Base-by-base conservation (phyloP, 2,797 vertebrate species). In the Enteromius treurensis region DNA sequence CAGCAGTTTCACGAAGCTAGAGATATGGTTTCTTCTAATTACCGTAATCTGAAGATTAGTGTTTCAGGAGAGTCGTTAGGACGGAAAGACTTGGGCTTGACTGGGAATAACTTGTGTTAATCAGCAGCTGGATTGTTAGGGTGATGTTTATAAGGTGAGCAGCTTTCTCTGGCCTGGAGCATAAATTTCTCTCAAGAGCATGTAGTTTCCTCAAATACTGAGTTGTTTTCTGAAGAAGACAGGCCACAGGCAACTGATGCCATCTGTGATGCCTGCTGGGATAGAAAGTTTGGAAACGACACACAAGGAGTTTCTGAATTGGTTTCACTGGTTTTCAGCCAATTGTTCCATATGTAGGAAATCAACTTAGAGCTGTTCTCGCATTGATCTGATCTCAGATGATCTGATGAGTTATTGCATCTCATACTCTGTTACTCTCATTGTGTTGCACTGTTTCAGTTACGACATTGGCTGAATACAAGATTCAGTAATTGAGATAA, bases 11-110 rank as follows among this genome's bases (percentile, higher is more conserved):
- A 1, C 23, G 10, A 71, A 47, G 42, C 68, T 70, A 29, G 79
- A 87, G 84, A 74, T 55, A 40, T 26, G 78, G 77, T 88, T 79
- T 82, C 21, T 86, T 86, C 88, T 86, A 88, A 90, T 86, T 77
- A 79, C 67, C 37, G 75, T 84, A 85, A 78, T 85, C 73, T 58
- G 58, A 5, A 80, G 83, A 83, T 85, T 80, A 82, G 83, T 77
- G 60, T 76, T 77, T 68, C 87, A 62, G 32, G 37, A 68, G 55
- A 45, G 85, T 91, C 75, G 83, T 90, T 87, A 90, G 80, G n/a
- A 74, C 77, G 82, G 85, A 81, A 88, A 90, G 89, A 85, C 88
- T 87, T 70, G 10, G 14, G n/a, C n/a, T 55, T 34, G 60, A 60
- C 9, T 42, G 74, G 14, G 53, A 60, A 76, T 15, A 58, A 4